phyloP scores from a whole-genome alignment of 2,113 vertebrate genomes.

The Genyomyrus donnyi region DNA sequence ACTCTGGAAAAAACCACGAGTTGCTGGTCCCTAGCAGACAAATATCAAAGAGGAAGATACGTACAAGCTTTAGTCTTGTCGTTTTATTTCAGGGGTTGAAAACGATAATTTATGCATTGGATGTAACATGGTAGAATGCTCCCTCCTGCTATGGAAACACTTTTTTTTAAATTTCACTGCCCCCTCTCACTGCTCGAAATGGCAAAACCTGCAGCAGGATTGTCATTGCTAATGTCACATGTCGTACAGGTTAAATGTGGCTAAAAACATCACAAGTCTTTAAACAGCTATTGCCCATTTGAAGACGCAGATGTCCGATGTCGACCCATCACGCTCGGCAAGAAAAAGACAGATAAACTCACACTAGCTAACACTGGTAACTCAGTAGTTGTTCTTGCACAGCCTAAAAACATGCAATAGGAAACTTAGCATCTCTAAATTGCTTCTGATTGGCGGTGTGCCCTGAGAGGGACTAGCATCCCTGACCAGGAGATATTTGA shows the following conservation, averaged over 20 bases:
- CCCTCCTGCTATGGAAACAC: not conserved
- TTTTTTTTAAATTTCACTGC: not conserved
- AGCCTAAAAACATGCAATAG: not conserved
- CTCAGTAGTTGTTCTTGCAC: not conserved
- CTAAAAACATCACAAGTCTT: not conserved
- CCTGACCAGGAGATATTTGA: too few species aligned
- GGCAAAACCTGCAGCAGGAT: not conserved
- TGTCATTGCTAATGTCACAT: not conserved
- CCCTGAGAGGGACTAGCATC: too few species aligned
- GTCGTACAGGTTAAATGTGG: not conserved
- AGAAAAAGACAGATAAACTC: not conserved
- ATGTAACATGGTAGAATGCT: not conserved
- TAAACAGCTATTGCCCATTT: not conserved
- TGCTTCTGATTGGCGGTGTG: too few species aligned
- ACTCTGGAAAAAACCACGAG: not conserved
- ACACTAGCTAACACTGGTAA: not conserved
- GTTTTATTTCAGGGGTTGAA: not conserved
- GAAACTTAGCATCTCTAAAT: not conserved
- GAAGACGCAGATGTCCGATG: not conserved
- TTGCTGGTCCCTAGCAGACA: not conserved
- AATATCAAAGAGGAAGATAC: not conserved
- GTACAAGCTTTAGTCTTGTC: not conserved
- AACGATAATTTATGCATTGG: not conserved
- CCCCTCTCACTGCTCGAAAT: not conserved
- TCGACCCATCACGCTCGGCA: not conserved